A percentile compares a stretch with the other conserved stretches of the same genome.
Conservation (phyloP, 2,797 vertebrate species). For the Catharus ustulatus region DNA sequence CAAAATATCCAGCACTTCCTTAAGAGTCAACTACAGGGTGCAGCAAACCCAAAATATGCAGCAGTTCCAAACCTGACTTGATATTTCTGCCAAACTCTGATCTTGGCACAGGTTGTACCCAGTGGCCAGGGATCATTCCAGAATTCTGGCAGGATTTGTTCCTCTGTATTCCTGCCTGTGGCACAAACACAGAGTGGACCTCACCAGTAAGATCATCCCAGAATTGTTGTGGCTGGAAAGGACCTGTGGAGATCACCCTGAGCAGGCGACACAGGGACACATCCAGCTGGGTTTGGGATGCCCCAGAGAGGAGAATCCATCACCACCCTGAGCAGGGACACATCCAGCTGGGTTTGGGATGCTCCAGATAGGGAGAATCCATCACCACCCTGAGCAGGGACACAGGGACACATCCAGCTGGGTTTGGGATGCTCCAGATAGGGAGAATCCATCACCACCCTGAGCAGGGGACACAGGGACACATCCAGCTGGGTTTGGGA, state of each 20-base stretch:
- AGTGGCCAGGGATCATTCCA: not conserved
- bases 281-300: not conserved
- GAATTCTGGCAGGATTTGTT: not conserved
- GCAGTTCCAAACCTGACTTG: not conserved
- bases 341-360: too few relatives aligned
- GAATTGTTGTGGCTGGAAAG: not conserved
- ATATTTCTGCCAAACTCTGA: not conserved
- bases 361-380: too few relatives aligned
- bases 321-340: too few relatives aligned
- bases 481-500: too few relatives aligned
- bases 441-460: not conserved
- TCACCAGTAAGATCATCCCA: not conserved
- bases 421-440: not conserved
- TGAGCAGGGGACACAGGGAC: too few relatives aligned
- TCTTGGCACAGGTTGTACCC: accelerated
- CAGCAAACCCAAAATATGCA: not conserved
- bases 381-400: not conserved
- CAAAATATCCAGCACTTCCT: not conserved
- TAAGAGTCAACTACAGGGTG: not conserved
- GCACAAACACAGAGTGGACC: not conserved
- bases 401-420: not conserved
- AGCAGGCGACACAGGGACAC: not conserved
- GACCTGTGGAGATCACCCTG: not conserved
- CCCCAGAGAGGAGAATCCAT: not conserved
- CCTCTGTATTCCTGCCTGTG: not conserved